Percentiles rank a stretch among this genome's conserved stretches.
Conservation (phyloP, 2,113 vertebrate genomes). For the Neotragus moschatus region DNA sequence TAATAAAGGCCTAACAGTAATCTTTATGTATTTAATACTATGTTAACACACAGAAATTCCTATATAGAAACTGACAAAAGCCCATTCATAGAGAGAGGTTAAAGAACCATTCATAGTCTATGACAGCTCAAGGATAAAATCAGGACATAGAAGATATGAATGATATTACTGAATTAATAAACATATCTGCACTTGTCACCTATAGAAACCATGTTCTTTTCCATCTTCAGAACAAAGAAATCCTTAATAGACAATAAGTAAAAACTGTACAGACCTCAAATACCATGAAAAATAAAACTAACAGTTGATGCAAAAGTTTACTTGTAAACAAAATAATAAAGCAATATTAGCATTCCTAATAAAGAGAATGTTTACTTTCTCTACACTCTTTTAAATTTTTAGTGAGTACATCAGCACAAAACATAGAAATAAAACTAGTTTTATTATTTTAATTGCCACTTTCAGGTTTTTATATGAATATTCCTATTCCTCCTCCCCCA, state of each 20-base stretch:
- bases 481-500: background rate
- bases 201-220: background rate
- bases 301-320: background rate
- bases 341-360: background rate
- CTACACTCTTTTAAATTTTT: background rate
- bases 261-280: background rate
- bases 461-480: background rate
- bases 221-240: constrained; percentile 12
- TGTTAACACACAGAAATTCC: background rate
- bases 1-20: background rate
- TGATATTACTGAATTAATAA: background rate
- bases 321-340: background rate
- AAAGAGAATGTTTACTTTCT: background rate
- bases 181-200: background rate
- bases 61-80: constrained; percentile 7
- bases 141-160: background rate
- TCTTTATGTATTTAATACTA: background rate
- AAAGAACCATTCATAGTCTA: background rate
- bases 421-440: background rate
- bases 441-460: background rate
- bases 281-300: background rate
- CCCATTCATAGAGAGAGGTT: background rate
- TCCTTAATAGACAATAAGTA: background rate
- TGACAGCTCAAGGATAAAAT: background rate
- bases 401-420: background rate